Evolutionary conservation across 53 echinoderm and acorn worm species (phyloP), one percentile per base, ranked within the genome.

Genomic region (Arbacia lixula): DNA sequence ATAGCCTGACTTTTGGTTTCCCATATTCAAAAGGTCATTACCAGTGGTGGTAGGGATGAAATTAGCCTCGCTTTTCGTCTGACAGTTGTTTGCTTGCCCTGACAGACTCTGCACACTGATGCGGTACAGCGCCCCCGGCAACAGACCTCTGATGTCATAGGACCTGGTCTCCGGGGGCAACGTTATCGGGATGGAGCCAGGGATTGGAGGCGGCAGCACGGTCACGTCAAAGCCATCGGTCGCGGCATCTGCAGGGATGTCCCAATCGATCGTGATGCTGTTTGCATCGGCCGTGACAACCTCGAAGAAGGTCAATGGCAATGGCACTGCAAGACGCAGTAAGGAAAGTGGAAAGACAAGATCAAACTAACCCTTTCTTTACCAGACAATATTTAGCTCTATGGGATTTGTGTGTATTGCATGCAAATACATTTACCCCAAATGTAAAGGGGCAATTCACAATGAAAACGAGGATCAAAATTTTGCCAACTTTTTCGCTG

Each of bases 191-290:
- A 37, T 37, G 14, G 12, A 22, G 2, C 77, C 77, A 5, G 77
- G 77, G 4, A 4, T 25, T 11, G 77, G 77, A 10, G 77, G 77
- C 12, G 77, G 77, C 8, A 77, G 3, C 24, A 77, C 77, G 12
- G 31, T 42, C 0, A 77, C 11, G 33, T 77, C 37, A 58, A 57
- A 56, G 22, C 58, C 77, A 58, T 77, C 77, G 11, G 56, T 35
- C 35, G 21, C 12, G 36, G 77, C 56, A 29, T 14, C 41, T 8
- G n/a, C 38, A 17, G 77, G 77, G 17, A 77, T 57, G 60, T 56
- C 77, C 77, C 77, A 77, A 20, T 6, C 5, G 5, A 77, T 0
- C 12, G 25, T 25, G 33, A 77, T 56, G 2, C 57, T 37, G 2
- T 56, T 58, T 0, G 14, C 12, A 8, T 6, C 60, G 20, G 39